Evolutionary conservation across 2,888 invertebrate genomes (phyloP).

Genomic region (Ferdinandea cuprea): DNA sequence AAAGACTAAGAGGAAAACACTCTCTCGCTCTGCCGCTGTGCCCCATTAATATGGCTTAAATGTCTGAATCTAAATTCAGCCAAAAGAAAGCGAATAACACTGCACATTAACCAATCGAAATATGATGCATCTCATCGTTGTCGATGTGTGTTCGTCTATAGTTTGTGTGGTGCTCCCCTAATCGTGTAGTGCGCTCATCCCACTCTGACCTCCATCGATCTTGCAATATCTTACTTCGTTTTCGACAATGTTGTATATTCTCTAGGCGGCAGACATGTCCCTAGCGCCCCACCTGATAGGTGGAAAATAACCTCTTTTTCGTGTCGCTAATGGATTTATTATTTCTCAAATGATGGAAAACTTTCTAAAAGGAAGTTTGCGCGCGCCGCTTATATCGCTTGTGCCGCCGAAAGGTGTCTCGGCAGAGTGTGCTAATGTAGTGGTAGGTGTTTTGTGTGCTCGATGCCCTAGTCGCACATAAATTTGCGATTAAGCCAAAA

Average conservation of each 20-base stretch:
- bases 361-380: conserved; percentile 68
- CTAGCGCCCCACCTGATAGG: conserved; percentile 8
- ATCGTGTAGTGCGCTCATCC: conserved; percentile 43
- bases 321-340: conserved; percentile 74
- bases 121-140: conserved; percentile 53
- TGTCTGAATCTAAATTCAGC: conserved; percentile 34
- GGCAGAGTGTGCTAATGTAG: conserved; percentile 23
- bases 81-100: conserved; percentile 46
- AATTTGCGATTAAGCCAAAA: conserved; percentile 69
- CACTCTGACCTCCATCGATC: conserved; percentile 69
- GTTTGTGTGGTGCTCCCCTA: conserved; percentile 39
- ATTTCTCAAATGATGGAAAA: conserved; percentile 70
- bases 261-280: conserved; percentile 12
- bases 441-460: conserved; percentile 40
- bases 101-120: conserved; percentile 47
- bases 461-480: conserved; percentile 70
- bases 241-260: conserved; percentile 19
- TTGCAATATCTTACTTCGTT: conserved; percentile 44
- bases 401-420: conserved; percentile 58
- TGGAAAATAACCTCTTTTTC: conserved; percentile 61
- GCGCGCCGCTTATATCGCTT: neutral
- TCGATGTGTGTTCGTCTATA: conserved; percentile 6
- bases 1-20: conserved; percentile 51
- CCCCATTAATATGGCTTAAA: neutral
- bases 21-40: neutral